phyloP scores from a whole-genome alignment of 2,113 vertebrate species.

The Otus sunia region DNA sequence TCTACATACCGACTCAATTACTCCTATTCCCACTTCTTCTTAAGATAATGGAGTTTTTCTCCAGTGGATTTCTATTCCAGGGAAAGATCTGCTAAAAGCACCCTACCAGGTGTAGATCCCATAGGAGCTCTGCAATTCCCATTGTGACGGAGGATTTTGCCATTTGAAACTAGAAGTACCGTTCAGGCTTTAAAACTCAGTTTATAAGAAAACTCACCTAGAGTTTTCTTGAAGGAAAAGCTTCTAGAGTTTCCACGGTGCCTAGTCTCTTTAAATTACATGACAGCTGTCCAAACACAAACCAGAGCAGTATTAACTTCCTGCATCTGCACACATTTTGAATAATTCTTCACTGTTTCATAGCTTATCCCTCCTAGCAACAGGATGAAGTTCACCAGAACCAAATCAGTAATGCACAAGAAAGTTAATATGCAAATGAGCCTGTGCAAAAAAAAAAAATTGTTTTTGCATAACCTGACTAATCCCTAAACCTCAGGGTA shows the following conservation, averaged over 20 bases:
- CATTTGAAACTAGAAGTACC: background rate
- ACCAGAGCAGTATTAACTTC: conserved; percentile 21
- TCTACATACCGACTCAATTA: background rate
- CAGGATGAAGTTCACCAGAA: conserved; percentile 34
- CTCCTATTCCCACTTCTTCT: background rate
- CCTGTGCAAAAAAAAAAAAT: background rate
- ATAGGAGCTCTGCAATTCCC: background rate
- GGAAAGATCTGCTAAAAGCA: background rate
- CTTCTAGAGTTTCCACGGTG: background rate
- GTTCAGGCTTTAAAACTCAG: background rate
- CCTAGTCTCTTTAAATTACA: background rate
- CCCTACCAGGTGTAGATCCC: background rate
- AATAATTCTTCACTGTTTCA: conserved; percentile 6
- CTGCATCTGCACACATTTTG: background rate
- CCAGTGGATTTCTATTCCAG: background rate
- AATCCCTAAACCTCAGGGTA: background rate
- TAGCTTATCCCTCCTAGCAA: conserved; percentile 38
- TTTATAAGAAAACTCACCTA: background rate
- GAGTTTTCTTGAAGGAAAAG: conserved; percentile 13
- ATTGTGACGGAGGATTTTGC: background rate
- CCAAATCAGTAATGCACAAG: background rate
- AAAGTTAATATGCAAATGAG: conserved; percentile 23
- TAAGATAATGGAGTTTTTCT: background rate
- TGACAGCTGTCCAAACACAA: conserved; percentile 46
- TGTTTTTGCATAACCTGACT: conserved; percentile 11